Evolutionary conservation across 1,140 invertebrate genomes (phyloP).

Genomic region (Callitettix versicolor): DNA sequence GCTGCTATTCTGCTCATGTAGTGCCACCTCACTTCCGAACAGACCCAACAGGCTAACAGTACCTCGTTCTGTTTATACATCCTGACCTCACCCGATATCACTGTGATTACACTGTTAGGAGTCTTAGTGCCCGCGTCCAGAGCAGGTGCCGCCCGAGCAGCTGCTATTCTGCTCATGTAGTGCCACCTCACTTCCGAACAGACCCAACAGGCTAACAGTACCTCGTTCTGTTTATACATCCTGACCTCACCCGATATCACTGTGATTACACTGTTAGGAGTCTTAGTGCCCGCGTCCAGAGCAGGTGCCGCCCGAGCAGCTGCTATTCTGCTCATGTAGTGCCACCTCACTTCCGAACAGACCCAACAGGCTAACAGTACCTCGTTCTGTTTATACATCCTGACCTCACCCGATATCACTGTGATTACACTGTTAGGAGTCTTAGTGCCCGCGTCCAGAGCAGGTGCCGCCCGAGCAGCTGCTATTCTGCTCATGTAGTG

Average conservation of each 20-base stretch:
- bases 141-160: constrained; percentile 78
- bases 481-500: constrained; percentile 85
- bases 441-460: constrained; percentile 51
- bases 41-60: constrained; percentile 37
- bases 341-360: constrained; percentile 49
- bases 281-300: constrained; percentile 47
- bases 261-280: background rate
- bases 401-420: background rate
- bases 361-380: constrained; percentile 37
- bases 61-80: constrained; percentile 23
- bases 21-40: constrained; percentile 53
- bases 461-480: constrained; percentile 78
- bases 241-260: background rate
- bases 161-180: constrained; percentile 83
- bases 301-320: constrained; percentile 80
- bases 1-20: constrained; percentile 84
- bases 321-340: constrained; percentile 83
- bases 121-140: constrained; percentile 46
- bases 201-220: constrained; percentile 37
- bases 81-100: background rate
- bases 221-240: constrained; percentile 16
- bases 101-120: background rate
- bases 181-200: constrained; percentile 52
- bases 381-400: constrained; percentile 5
- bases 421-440: background rate